Evolutionary conservation across 2,888 invertebrate species (phyloP), one percentile per base, ranked within the genome.

Genomic region (Odontocerum albicorne): DNA sequence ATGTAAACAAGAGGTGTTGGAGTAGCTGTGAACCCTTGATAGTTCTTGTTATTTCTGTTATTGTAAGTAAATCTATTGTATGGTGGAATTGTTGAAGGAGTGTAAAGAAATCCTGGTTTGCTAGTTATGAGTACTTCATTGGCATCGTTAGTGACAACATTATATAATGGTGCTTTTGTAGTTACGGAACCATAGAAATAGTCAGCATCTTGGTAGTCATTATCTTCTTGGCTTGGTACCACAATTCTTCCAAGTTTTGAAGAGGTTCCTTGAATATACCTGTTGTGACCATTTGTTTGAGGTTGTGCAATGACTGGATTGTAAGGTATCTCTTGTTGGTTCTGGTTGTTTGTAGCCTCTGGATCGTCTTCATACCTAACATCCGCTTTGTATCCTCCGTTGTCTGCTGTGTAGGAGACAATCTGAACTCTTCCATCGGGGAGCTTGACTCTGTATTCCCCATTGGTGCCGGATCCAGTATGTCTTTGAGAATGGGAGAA

Each of bases 381-480:
- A 58, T 85, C 81, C 2, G 86, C 86, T 62, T 83, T 82, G 67
- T 85, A 86, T 1, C 85, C 85, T 56, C 81, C 80, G 67, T 83
- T 82, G 60, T 85, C 85, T 1, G 85, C 86, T 3, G 79, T 83
- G 66, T 85, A 86, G 4, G 83, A 83, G 0, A 85, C 85, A 8
- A 84, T 80, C 66, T 86, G 85, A 65, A 80, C 72, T 47, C 85
- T 71, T 1, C 86, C 86, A 63, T 86, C 86, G 1, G 86, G 86
- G 40, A 86, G 73, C 69, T 81, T 81, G 61, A 87, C 85, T 49
- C 84, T 70, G 70, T 86, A 87, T 66, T 85, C 84, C 1, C 86
- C 86, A 55, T 82, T 82, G 4, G 85, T 85, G 0, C 81, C 80
- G 13, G 80, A 77, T 2, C 84, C 81, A 60, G 76, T 79, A 65